A percentile compares a stretch with the other conserved stretches of the same genome.
These are phyloP conservation scores for Suncus etruscus DNA, from an alignment of 2,113 vertebrate species.

Conservation along the genomic window DNA sequence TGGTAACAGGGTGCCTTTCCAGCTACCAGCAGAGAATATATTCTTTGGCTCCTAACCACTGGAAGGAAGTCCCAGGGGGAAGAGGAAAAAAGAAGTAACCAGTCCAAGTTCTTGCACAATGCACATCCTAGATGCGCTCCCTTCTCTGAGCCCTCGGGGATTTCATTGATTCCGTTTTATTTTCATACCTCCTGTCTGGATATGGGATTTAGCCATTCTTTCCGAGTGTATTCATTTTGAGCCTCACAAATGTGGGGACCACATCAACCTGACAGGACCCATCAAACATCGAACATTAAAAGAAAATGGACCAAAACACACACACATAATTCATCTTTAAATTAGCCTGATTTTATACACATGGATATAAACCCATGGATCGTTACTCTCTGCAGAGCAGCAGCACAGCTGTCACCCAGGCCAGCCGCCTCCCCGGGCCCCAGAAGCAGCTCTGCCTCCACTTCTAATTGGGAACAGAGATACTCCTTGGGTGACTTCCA, in stretches of 20 bases:
- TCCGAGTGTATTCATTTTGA: conserved; percentile 53
- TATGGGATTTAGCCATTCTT: conserved; percentile 61
- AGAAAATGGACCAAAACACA: conserved; percentile 72
- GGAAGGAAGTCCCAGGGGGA: background rate
- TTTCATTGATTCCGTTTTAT: conserved; percentile 62
- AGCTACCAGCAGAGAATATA: background rate
- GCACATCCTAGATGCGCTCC: background rate
- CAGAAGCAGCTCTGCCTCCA: conserved; percentile 86
- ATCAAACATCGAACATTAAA: conserved; percentile 65
- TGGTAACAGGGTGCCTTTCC: conserved; percentile 1
- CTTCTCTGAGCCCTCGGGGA: conserved; percentile 25
- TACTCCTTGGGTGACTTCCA: conserved; percentile 89
- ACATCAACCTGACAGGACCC: conserved; percentile 41
- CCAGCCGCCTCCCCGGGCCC: conserved; percentile 85
- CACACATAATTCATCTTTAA: conserved; percentile 78
- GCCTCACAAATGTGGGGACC: conserved; percentile 59
- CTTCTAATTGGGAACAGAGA: conserved; percentile 90
- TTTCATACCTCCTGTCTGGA: conserved; percentile 60
- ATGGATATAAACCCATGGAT: conserved; percentile 83
- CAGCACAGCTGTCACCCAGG: conserved; percentile 88
- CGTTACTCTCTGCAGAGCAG: conserved; percentile 86
- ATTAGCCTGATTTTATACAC: conserved; percentile 79
- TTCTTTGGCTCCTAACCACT: conserved; percentile 18
- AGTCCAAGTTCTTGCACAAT: conserved; percentile 34
- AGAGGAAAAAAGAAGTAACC: background rate